A percentile compares a stretch with the other conserved stretches of the same genome.
Conservation (phyloP, 1,140 invertebrate genomes). For the Babylonia areolata region DNA sequence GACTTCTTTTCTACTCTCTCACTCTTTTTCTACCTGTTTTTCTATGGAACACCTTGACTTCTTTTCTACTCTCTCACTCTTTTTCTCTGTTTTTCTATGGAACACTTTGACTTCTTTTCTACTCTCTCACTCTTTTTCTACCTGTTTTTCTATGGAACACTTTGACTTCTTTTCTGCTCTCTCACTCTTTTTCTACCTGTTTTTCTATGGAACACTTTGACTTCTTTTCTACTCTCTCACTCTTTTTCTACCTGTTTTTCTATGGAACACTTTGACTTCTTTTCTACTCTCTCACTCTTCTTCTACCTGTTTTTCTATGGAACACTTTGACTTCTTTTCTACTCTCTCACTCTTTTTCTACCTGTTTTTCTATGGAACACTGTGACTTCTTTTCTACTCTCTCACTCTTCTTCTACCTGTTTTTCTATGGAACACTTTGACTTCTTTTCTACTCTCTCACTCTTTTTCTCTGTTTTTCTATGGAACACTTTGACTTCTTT, state of each 20-base stretch:
- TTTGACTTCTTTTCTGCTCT: background rate
- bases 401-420: background rate
- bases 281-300: background rate
- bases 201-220: too few relatives aligned
- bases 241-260: background rate
- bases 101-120: too few relatives aligned
- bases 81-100: too few relatives aligned
- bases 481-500: too few relatives aligned
- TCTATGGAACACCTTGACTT: too few relatives aligned
- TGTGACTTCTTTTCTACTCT: background rate
- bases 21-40: too few relatives aligned
- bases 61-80: too few relatives aligned
- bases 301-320: background rate
- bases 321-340: background rate
- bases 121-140: too few relatives aligned
- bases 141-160: too few relatives aligned
- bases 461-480: background rate
- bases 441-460: background rate
- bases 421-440: background rate
- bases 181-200: background rate
- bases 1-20: too few relatives aligned
- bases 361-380: background rate
- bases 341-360: background rate
- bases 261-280: too few relatives aligned
- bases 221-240: too few relatives aligned